A percentile compares a stretch with the other conserved stretches of the same genome.
These are phyloP conservation scores for Propsilocerus akamusi DNA, from an alignment of 1,140 invertebrate genomes.

Conservation along the genomic window DNA sequence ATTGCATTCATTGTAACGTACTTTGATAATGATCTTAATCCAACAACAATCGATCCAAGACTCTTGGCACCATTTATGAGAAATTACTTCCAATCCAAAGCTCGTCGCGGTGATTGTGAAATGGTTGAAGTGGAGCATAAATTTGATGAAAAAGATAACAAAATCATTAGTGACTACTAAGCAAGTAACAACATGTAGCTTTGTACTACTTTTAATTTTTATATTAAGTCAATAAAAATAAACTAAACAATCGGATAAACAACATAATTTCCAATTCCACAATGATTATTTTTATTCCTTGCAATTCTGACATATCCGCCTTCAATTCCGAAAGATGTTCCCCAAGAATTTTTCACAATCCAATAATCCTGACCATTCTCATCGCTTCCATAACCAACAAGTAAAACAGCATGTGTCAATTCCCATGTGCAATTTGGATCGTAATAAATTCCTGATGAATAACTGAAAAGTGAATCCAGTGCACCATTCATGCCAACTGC, in stretches of 20 bases:
- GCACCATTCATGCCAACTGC: neutral
- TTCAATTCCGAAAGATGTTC: constrained; percentile 42
- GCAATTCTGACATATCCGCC: constrained; percentile 58
- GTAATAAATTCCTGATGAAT: neutral
- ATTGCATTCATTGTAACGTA: constrained; percentile 35
- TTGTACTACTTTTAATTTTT: too few relatives aligned
- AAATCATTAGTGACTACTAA: too few relatives aligned
- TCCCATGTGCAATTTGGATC: constrained; percentile 22
- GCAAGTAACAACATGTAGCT: too few relatives aligned
- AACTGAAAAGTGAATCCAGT: neutral
- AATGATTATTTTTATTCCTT: constrained; percentile 50
- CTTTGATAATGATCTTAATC: constrained; percentile 29
- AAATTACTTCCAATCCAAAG: too few relatives aligned
- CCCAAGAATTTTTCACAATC: constrained; percentile 52
- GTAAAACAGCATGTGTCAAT: constrained; percentile 66
- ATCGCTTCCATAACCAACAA: constrained; percentile 64
- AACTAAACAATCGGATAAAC: constrained; percentile 30
- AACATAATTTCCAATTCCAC: constrained; percentile 51
- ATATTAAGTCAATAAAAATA: neutral
- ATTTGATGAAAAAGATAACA: too few relatives aligned
- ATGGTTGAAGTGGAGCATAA: too few relatives aligned
- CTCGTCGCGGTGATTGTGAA: too few relatives aligned
- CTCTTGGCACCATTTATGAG: constrained; percentile 43
- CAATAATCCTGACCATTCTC: constrained; percentile 48
- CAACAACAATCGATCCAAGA: constrained; percentile 32